A percentile compares a stretch with the other conserved stretches of the same genome.
phyloP scores from a whole-genome alignment of 2,888 invertebrate species.

The Habroteleia sp. region DNA sequence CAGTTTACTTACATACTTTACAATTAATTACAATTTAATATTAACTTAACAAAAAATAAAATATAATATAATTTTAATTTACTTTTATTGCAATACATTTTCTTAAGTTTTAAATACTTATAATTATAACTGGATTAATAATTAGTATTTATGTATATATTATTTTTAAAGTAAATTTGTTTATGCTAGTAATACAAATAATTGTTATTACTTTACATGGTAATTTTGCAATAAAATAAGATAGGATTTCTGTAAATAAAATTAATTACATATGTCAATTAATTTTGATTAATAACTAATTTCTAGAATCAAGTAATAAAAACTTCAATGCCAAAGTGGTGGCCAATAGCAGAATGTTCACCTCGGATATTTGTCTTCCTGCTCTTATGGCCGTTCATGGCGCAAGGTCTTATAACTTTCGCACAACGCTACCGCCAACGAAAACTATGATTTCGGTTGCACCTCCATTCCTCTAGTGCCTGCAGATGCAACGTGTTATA shows the following conservation, averaged over 20 bases:
- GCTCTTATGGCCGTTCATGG: constrained; percentile 86
- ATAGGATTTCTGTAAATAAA: no score
- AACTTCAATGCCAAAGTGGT: constrained; percentile 71
- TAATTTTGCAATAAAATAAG: no score
- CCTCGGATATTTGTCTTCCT: constrained; percentile 83
- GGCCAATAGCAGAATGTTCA: constrained; percentile 75
- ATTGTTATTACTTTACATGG: no score
- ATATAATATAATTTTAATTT: no score
- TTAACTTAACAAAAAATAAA: not conserved
- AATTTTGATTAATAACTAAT: constrained; percentile 21
- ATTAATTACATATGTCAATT: no score
- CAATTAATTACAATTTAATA: not conserved
- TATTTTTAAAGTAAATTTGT: no score
- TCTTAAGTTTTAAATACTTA: no score
- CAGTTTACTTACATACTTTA: no score
- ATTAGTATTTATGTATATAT: no score
- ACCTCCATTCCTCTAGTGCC: constrained; percentile 53
- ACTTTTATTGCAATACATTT: no score
- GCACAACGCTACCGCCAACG: constrained; percentile 76
- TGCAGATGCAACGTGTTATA: constrained; percentile 54
- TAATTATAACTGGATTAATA: no score
- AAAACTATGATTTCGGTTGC: constrained; percentile 67
- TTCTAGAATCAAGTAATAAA: constrained; percentile 69
- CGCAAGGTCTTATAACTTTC: constrained; percentile 74
- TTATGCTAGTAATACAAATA: no score